Evolutionary conservation across 2,113 vertebrate genomes (phyloP).

Genomic region (Paramormyrops kingsleyae): DNA sequence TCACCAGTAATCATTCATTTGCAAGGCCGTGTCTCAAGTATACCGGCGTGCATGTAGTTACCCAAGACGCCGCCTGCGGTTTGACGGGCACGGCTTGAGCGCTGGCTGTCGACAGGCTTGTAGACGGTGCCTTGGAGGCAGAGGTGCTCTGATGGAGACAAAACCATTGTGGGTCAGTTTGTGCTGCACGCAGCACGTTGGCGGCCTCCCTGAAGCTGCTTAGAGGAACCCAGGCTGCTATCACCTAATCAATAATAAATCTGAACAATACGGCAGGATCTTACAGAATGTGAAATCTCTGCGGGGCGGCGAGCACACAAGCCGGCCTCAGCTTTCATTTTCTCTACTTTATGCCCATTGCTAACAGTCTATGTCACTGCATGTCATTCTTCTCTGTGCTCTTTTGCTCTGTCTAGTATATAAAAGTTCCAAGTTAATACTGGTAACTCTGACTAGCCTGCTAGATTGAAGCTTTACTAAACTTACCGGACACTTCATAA

Average conservation of each 20-base stretch:
- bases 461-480: neutral
- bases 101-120: constrained; percentile 15
- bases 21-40: neutral
- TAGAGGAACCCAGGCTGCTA: neutral
- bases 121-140: constrained; percentile 13
- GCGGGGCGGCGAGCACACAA: neutral
- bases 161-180: neutral
- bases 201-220: neutral
- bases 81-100: neutral
- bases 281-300: neutral
- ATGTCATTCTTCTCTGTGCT: neutral
- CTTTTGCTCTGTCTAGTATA: neutral
- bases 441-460: neutral
- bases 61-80: neutral
- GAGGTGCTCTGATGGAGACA: constrained; percentile 22
- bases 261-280: neutral
- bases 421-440: neutral
- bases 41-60: constrained; percentile 18
- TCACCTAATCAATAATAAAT: neutral
- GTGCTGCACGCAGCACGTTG: no score
- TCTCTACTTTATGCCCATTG: neutral
- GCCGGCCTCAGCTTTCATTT: neutral
- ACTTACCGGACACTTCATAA: neutral
- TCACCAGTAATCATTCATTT: neutral
- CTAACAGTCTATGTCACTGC: neutral